These are phyloP conservation scores for Drosophila austrosaltans DNA, from an alignment of 2,888 invertebrate genomes.

Conservation along the genomic window DNA sequence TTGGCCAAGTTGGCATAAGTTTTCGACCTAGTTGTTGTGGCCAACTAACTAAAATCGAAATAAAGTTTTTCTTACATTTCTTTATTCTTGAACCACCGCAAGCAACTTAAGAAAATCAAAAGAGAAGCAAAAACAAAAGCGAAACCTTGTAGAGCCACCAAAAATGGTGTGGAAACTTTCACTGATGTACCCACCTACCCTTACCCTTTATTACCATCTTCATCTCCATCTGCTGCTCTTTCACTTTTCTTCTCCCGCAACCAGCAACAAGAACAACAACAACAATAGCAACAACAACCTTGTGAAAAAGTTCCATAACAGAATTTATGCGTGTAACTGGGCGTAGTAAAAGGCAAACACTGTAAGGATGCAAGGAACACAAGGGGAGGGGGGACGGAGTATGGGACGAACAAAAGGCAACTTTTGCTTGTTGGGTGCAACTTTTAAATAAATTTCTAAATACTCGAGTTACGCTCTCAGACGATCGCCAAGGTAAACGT, in stretches of 20 bases:
- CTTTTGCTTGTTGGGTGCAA: constrained; percentile 42
- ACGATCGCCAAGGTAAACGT: constrained; percentile 71
- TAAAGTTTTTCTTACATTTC: constrained; percentile 12
- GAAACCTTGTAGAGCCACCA: constrained; percentile 11
- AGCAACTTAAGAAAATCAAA: constrained; percentile 16
- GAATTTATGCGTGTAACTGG: constrained; percentile 76
- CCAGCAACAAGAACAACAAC: constrained; percentile 14
- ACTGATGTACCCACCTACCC: neutral
- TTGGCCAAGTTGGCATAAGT: neutral
- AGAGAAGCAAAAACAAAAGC: constrained; percentile 11
- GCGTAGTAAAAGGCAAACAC: constrained; percentile 60
- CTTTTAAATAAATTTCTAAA: constrained; percentile 76
- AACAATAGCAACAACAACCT: constrained; percentile 44
- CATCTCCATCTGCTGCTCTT: neutral
- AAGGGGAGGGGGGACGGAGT: neutral
- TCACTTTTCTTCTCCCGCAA: constrained; percentile 3
- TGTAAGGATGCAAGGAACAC: constrained; percentile 11
- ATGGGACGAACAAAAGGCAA: constrained; percentile 9
- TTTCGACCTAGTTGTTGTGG: constrained; percentile 17
- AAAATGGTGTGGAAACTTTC: constrained; percentile 19
- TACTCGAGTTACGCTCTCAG: constrained; percentile 67
- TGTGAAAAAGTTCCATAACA: constrained; percentile 70
- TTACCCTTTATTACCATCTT: neutral
- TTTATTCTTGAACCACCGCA: constrained; percentile 12
- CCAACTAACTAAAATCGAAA: constrained; percentile 19